Conservation (phyloP, 1,140 invertebrate species). For the Drosophila bifasciata region DNA sequence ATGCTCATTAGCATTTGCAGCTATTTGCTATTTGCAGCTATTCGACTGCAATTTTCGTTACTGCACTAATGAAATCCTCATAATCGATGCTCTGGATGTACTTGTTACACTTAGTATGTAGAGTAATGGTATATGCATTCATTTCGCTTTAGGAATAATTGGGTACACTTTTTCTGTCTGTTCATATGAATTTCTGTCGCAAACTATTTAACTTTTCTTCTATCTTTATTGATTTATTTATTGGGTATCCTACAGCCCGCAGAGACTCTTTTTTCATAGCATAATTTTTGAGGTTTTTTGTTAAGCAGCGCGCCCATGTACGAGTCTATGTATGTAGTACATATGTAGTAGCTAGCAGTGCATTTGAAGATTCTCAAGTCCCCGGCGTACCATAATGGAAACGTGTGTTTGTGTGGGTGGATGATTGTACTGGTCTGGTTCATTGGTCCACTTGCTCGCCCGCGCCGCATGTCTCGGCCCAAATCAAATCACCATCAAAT, state of each 20-base stretch:
- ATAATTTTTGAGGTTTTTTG: constrained; percentile 3
- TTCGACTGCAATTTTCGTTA: constrained; percentile 64
- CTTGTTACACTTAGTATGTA: not conserved
- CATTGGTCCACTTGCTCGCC: constrained; percentile 20
- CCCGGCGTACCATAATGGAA: too few relatives aligned
- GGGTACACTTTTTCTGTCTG: too few relatives aligned
- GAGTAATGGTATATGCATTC: too few relatives aligned
- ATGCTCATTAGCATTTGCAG: constrained; percentile 70
- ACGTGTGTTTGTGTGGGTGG: not conserved
- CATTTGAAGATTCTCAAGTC: constrained; percentile 32
- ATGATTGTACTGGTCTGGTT: constrained; percentile 18
- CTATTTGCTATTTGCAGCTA: constrained; percentile 71
- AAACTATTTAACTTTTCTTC: too few relatives aligned
- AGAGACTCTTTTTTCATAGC: too few relatives aligned
- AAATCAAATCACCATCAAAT: constrained; percentile 81
- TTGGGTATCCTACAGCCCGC: too few relatives aligned
- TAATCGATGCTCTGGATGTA: constrained; percentile 26
- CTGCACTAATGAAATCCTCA: constrained; percentile 37
- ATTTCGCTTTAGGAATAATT: too few relatives aligned
- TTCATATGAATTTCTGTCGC: too few relatives aligned
- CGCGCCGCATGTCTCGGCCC: constrained; percentile 41
- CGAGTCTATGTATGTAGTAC: too few relatives aligned
- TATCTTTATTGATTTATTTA: too few relatives aligned
- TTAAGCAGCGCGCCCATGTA: constrained; percentile 42
- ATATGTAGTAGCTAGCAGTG: too few relatives aligned